phyloP scores from a whole-genome alignment of 1,140 invertebrate species.

The Pygmarrhopalites habei region DNA sequence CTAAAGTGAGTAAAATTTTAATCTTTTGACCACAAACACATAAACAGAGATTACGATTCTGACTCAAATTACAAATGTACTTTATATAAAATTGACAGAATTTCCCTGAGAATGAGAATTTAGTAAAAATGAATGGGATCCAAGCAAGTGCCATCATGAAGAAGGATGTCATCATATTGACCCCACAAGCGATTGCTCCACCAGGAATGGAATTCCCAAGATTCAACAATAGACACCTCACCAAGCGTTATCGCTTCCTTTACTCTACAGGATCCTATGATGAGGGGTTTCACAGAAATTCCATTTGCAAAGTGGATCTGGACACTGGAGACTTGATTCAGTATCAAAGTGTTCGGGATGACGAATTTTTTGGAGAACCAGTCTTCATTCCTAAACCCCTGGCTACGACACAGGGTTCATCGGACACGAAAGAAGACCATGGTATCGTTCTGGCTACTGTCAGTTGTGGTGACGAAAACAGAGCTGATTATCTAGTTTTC shows the following conservation, averaged over 20 bases:
- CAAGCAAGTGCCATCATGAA: constrained; percentile 35
- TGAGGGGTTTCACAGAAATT: constrained; percentile 40
- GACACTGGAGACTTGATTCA: constrained; percentile 39
- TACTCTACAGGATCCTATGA: constrained; percentile 45
- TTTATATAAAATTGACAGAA: too few species aligned
- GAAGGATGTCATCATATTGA: constrained; percentile 36
- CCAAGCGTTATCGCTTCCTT: constrained; percentile 44
- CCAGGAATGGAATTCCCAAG: constrained; percentile 42
- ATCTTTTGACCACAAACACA: too few species aligned
- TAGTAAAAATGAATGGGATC: constrained; percentile 25
- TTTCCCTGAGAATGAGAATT: constrained; percentile 29
- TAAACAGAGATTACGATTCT: too few species aligned
- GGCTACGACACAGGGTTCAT: too few species aligned
- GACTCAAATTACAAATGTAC: too few species aligned
- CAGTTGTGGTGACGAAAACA: constrained; percentile 37
- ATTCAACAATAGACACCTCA: constrained; percentile 43
- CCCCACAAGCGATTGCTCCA: constrained; percentile 26
- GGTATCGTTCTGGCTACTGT: constrained; percentile 40
- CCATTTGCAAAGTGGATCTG: constrained; percentile 44
- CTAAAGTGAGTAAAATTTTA: not conserved
- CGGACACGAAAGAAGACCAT: constrained; percentile 44
- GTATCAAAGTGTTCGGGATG: constrained; percentile 38
- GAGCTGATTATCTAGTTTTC: constrained; percentile 43
- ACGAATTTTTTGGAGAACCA: constrained; percentile 41
- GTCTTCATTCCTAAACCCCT: constrained; percentile 41